A percentile compares a stretch with the other conserved stretches of the same genome.
phyloP scores from a whole-genome alignment of 2,797 vertebrate genomes.

The Xiphorhynchus erythropygius region DNA sequence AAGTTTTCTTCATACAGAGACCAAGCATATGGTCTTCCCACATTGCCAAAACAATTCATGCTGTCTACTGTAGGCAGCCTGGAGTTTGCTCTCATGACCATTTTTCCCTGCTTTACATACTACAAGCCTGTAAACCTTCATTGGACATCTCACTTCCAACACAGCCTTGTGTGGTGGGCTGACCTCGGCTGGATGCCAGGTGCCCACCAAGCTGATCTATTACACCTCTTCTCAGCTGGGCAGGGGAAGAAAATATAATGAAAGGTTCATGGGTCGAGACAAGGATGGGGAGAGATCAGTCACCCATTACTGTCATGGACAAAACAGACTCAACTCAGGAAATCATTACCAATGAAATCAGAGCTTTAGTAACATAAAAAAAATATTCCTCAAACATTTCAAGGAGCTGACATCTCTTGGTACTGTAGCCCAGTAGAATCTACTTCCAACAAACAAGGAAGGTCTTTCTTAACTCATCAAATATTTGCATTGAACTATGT shows the following conservation, averaged over 20 bases:
- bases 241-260: neutral
- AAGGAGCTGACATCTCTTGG: neutral
- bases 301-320: neutral
- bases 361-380: neutral
- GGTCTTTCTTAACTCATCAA: neutral
- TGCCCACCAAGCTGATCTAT: neutral
- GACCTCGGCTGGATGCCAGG: neutral
- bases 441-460: neutral
- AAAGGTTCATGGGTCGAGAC: fast-evolving
- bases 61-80: neutral
- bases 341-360: neutral
- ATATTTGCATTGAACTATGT: neutral
- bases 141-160: neutral
- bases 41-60: neutral
- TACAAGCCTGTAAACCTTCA: neutral
- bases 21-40: neutral
- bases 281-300: neutral
- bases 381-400: neutral
- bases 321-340: neutral
- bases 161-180: neutral
- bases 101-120: neutral
- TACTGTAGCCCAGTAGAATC: neutral
- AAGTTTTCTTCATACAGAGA: neutral
- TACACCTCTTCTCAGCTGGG: neutral
- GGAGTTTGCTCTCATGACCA: neutral